Evolutionary conservation across 1,140 invertebrate species (phyloP).

Genomic region (Grapholita molesta): DNA sequence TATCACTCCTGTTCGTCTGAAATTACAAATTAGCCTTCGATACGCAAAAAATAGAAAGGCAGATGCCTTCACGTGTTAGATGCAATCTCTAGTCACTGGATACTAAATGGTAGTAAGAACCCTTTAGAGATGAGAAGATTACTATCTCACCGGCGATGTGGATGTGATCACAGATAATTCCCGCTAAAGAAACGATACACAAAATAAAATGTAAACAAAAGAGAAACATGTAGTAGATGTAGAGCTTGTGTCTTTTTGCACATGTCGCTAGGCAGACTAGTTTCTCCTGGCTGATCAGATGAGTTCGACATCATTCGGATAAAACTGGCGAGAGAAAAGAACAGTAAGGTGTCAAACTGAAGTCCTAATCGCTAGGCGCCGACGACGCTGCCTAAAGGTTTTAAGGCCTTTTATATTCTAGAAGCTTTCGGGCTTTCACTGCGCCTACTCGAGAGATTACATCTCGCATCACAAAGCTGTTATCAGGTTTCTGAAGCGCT

Average conservation of each 20-base stretch:
- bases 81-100: constrained; percentile 24
- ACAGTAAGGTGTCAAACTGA: no score
- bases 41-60: constrained; percentile 26
- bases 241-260: no score
- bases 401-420: neutral
- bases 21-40: neutral
- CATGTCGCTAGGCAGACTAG: no score
- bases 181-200: neutral
- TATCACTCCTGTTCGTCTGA: constrained; percentile 14
- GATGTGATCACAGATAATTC: neutral
- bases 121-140: no score
- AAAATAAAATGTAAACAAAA: no score
- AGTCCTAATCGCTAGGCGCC: neutral
- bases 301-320: no score
- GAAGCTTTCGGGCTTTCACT: constrained; percentile 23
- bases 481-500: constrained; percentile 1
- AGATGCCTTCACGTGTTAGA: constrained; percentile 26
- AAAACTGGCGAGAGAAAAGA: no score
- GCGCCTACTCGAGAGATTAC: constrained; percentile 9
- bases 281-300: no score
- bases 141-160: no score
- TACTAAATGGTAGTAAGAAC: neutral
- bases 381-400: neutral
- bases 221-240: no score
- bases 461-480: neutral